Conservation (phyloP, 2,888 invertebrate species). For the Apotomis turbidana region DNA sequence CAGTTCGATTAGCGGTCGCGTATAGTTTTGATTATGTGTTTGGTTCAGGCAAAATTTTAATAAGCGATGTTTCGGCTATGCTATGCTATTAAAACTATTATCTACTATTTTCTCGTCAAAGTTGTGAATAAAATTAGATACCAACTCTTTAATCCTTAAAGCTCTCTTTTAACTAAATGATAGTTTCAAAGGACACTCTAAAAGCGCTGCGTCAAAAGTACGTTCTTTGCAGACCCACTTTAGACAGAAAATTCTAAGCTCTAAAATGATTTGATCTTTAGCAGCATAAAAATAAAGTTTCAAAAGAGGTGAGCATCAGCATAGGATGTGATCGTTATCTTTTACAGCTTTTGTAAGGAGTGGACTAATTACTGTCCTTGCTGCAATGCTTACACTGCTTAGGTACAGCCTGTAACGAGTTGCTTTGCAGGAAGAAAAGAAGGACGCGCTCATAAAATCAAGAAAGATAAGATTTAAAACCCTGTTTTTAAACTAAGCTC, state of each 20-base stretch:
- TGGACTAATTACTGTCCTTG: slow-evolving; percentile 14
- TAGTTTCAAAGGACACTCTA: background rate
- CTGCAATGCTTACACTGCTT: background rate
- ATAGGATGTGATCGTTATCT: slow-evolving; percentile 11
- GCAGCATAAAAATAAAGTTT: slow-evolving; percentile 2
- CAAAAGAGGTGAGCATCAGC: background rate
- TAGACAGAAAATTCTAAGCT: background rate
- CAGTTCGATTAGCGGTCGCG: slow-evolving; percentile 1
- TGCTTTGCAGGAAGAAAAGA: background rate
- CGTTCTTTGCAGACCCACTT: background rate
- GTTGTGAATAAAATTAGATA: background rate
- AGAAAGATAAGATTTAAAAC: background rate
- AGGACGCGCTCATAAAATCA: background rate
- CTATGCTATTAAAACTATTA: too few relatives aligned
- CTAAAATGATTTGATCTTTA: background rate
- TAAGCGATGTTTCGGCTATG: too few relatives aligned
- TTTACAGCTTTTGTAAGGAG: slow-evolving; percentile 17
- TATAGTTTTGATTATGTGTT: background rate
- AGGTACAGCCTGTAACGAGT: background rate
- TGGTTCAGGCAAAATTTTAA: too few relatives aligned
- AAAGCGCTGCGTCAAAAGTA: slow-evolving; percentile 1
- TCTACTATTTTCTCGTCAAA: background rate
- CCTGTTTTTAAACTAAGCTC: background rate
- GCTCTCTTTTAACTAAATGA: too few relatives aligned
- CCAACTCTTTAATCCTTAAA: background rate